Percentiles rank a stretch among this genome's conserved stretches.
These are phyloP conservation scores for Brenthis daphne DNA, from an alignment of 2,888 invertebrate genomes.

Conservation along the genomic window DNA sequence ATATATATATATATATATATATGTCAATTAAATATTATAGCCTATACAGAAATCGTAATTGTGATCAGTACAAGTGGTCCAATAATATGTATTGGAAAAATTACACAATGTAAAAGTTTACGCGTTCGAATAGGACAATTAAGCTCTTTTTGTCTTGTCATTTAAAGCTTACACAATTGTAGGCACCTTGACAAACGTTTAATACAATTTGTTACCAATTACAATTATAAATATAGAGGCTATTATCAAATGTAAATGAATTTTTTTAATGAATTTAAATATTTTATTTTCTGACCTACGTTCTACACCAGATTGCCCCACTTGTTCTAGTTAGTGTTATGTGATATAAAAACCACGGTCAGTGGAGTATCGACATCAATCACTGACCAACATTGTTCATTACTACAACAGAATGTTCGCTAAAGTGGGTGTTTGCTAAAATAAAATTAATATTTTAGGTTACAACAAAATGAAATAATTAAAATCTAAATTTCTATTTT, in stretches of 20 bases:
- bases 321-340: slow-evolving; percentile 31
- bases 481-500: too few species aligned
- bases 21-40: background rate
- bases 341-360: slow-evolving; percentile 36
- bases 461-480: background rate
- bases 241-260: background rate
- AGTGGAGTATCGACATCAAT: slow-evolving; percentile 57
- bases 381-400: slow-evolving; percentile 54
- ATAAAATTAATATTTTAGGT: background rate
- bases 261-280: background rate
- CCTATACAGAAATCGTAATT: slow-evolving; percentile 1
- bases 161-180: slow-evolving; percentile 7
- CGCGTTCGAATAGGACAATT: background rate
- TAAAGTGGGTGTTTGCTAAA: slow-evolving; percentile 53
- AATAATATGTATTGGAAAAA: slow-evolving; percentile 3
- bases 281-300: slow-evolving; percentile 27
- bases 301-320: slow-evolving; percentile 30
- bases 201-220: background rate
- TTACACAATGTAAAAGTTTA: slow-evolving; percentile 1
- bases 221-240: background rate
- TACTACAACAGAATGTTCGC: slow-evolving; percentile 63
- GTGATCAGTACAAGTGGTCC: background rate
- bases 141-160: slow-evolving; percentile 4
- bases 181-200: slow-evolving; percentile 8
- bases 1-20: too few species aligned